Base-by-base conservation (phyloP, 1,140 invertebrate species). In the Caenorhabditis brenneri region DNA sequence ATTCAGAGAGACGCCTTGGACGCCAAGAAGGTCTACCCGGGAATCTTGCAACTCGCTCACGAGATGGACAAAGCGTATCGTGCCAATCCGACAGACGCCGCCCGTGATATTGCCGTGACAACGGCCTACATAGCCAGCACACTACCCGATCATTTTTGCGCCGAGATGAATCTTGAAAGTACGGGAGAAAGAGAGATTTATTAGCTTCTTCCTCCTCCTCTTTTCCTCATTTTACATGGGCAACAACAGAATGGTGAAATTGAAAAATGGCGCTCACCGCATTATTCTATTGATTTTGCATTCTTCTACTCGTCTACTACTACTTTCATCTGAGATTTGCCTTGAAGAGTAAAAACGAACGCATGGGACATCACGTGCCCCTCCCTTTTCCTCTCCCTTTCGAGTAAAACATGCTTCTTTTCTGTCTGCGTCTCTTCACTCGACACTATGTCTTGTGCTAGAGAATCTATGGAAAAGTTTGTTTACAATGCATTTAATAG, bases 261-360 rank as follows among this genome's bases (percentile, higher is more conserved):
- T 5, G 48, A 15, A 10, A 15, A 51, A n/a, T 19, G 48, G 12
- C 6, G 22, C 4, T 65, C 36, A 10, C 24, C 58, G 7, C 58
- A 42, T 74, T 24, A 42, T 33, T 24, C n/a, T 74, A 74, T 74
- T 46, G 65, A 74, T 74, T 74, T n/a, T n/a, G n/a, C n/a, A n/a
- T n/a, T n/a, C n/a, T n/a, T n/a, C n/a, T n/a, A n/a, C n/a, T n/a
- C n/a, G n/a, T n/a, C n/a, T n/a, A n/a, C n/a, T n/a, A n/a, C n/a
- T n/a, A n/a, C n/a, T n/a, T n/a, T n/a, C n/a, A n/a, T n/a, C n/a
- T n/a, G n/a, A n/a, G n/a, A n/a, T n/a, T n/a, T n/a, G n/a, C n/a
- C 39, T 42, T 42, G 39, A 12, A 12, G 39, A 12, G 39, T 12
- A 42, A 12, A 42, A n/a, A 51, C 48, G 58, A 33, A 16, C 24